Percentiles rank a stretch among this genome's conserved stretches.
Evolutionary conservation across 2,888 invertebrate species (phyloP).

Genomic region (Cryptus armator): DNA sequence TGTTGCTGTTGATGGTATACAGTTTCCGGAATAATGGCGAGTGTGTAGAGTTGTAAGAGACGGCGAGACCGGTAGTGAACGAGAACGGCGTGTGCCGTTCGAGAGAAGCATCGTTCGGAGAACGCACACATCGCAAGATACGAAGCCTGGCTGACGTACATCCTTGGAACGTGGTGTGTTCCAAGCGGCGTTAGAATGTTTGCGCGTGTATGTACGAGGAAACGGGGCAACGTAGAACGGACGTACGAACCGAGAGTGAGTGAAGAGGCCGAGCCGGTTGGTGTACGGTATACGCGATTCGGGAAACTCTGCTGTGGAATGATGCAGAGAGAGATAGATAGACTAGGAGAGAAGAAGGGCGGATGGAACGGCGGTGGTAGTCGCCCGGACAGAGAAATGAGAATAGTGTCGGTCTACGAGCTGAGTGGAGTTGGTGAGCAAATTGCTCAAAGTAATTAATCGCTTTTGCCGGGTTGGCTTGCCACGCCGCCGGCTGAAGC

Average conservation of each 20-base stretch:
- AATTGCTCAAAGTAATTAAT: constrained; percentile 85
- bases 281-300: constrained; percentile 53
- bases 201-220: constrained; percentile 50
- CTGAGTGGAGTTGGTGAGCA: constrained; percentile 84
- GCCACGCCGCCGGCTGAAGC: constrained; percentile 82
- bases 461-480: constrained; percentile 84
- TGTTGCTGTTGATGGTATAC: constrained; percentile 53
- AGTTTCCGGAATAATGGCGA: constrained; percentile 24
- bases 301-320: constrained; percentile 48
- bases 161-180: constrained; percentile 18
- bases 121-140: constrained; percentile 28
- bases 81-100: constrained; percentile 3
- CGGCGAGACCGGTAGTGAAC: not conserved
- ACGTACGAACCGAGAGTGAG: constrained; percentile 46
- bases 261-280: constrained; percentile 49
- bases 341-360: constrained; percentile 52
- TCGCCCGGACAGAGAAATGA: constrained; percentile 82
- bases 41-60: constrained; percentile 55
- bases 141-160: constrained; percentile 20
- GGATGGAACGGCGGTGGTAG: constrained; percentile 58
- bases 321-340: constrained; percentile 41
- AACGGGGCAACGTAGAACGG: constrained; percentile 40
- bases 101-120: constrained; percentile 11
- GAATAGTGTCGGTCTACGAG: constrained; percentile 84
- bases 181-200: constrained; percentile 47